Conservation (phyloP, 2,797 vertebrate species). For the Eidolon dupreanum region DNA sequence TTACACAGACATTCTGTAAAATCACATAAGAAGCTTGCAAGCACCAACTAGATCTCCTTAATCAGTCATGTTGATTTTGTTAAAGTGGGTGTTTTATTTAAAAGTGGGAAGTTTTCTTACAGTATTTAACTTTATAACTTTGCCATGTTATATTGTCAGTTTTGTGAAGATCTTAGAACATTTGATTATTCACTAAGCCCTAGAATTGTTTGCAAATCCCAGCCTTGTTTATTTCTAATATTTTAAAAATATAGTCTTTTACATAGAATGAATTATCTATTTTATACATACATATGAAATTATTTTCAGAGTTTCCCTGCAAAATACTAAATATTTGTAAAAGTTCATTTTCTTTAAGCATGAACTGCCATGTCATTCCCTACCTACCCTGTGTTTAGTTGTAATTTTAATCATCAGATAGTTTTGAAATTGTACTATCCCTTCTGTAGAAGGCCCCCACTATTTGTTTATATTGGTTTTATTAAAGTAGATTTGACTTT, state of each 20-base stretch:
- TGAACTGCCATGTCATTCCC: not conserved
- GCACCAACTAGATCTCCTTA: not conserved
- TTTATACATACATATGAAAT: constrained; percentile 22
- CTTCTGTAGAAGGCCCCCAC: not conserved
- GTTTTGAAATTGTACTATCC: not conserved
- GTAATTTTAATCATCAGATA: not conserved
- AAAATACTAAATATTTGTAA: constrained; percentile 10
- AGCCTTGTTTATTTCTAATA: constrained; percentile 1
- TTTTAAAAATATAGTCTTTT: not conserved
- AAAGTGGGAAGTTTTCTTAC: not conserved
- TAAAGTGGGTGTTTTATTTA: constrained; percentile 11
- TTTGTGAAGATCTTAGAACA: not conserved
- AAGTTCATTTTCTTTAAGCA: not conserved
- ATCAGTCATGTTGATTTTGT: constrained; percentile 31
- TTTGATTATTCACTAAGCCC: not conserved
- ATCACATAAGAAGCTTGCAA: not conserved
- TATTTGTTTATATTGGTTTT: not conserved
- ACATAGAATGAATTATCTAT: not conserved
- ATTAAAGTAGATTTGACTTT: constrained; percentile 26
- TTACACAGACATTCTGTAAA: not conserved
- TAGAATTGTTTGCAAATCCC: not conserved
- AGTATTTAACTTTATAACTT: constrained; percentile 40
- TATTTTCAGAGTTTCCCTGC: constrained; percentile 30
- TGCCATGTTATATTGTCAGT: not conserved
- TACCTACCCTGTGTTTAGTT: not conserved